Base-by-base conservation (phyloP, 2,797 vertebrate genomes). In the Threskiornis aethiopicus region DNA sequence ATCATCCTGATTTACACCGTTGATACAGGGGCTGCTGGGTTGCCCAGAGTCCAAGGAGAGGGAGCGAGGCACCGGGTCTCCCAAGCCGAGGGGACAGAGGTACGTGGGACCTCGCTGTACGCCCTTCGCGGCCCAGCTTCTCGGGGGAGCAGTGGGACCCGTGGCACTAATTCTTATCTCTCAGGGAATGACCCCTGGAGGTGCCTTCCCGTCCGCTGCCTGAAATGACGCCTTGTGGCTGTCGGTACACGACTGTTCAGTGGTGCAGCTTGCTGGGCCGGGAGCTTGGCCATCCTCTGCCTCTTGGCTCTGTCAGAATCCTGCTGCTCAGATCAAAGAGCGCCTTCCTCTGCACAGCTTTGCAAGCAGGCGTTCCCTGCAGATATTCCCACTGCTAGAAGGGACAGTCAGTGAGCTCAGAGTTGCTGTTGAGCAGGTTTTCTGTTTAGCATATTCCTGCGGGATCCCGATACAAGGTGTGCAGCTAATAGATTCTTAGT, bases 231-330 rank as follows among this genome's bases (percentile, higher is more conserved):
- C 5, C 37, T 6, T 7, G 20, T 3, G 44, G 15, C 44, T 22
- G 24, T 49, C 0, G 6, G 69, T 10, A 5, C 5, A 2, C 19
- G 80, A 2, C 33, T 6, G 16, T 11, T 35, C 17, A 6, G 1
- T 2, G 8, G 52, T 2, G 28, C 20, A 5, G 62, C 3, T 7
- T 15, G 2, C 2, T 10, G 62, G 26, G 41, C 3, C 5, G 39
- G 67, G 26, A 37, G 24, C 35, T 7, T 9, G 4, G 35, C 42
- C 17, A 2, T 13, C 42, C 59, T 4, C 6, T 3, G 39, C 35
- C 41, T 20, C 19, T 16, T 18, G 6, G 19, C 39, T 26, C 4
- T 18, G 5, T 11, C 55, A 19, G 4, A 28, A 8, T 10, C 25
- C 55, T 14, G 44, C 49, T 57, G 39, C 77, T 37, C 37, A 1